A percentile compares a stretch with the other conserved stretches of the same genome.
phyloP scores from a whole-genome alignment of 2,113 vertebrate species.

The human (Homo sapiens) region GRCh38 chr6:140406001-140406500 shows the following conservation, averaged over 20 bases:
- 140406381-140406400: not conserved
- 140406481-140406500: not conserved
- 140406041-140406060: not conserved
- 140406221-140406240: not conserved
- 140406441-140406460: not conserved
- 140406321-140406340: not conserved
- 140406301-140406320: too few relatives aligned
- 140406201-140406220: not conserved
- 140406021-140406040: too few relatives aligned
- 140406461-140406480: not conserved
- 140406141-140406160: not conserved
- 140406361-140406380: too few relatives aligned
- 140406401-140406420: not conserved
- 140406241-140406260: not conserved
- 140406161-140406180: not conserved
- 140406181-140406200: not conserved
- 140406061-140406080: not conserved
- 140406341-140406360: not conserved
- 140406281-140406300: fast-evolving
- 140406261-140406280: too few relatives aligned
- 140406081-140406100: not conserved
- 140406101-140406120: not conserved
- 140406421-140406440: not conserved
- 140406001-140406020: not conserved
- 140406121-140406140: not conserved